phyloP scores from a whole-genome alignment of 2,797 vertebrate genomes.

The Sebastes iracundus region DNA sequence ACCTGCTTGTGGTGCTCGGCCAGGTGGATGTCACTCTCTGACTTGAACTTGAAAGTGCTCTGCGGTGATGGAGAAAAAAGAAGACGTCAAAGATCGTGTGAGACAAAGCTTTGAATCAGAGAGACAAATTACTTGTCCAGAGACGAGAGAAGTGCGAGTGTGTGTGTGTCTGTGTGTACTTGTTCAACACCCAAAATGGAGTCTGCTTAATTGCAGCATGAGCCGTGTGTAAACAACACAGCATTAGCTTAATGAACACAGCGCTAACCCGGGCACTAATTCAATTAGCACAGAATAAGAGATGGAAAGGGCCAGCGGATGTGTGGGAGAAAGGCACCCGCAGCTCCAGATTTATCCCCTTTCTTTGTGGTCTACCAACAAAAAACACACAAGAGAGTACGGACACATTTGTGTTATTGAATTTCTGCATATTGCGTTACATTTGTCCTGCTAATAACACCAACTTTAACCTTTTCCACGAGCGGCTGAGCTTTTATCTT shows the following conservation, averaged over 20 bases:
- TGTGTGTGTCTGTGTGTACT: slow-evolving; percentile 11
- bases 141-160: slow-evolving; percentile 3
- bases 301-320: slow-evolving; percentile 45
- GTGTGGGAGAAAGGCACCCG: slow-evolving; percentile 43
- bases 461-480: not conserved
- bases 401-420: not conserved
- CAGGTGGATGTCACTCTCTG: slow-evolving; percentile 96
- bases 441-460: not conserved
- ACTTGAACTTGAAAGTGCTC: slow-evolving; percentile 99
- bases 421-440: not conserved
- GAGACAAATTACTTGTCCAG: slow-evolving; percentile 8
- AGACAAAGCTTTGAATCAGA: not conserved
- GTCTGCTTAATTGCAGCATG: slow-evolving; percentile 65
- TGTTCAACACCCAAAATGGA: slow-evolving; percentile 64
- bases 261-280: slow-evolving; percentile 71
- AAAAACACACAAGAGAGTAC: slow-evolving; percentile 1
- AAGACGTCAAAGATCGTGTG: not conserved
- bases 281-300: slow-evolving; percentile 71
- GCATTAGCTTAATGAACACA: slow-evolving; percentile 79
- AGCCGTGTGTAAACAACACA: slow-evolving; percentile 71
- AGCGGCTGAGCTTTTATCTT: not conserved
- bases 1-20: slow-evolving; percentile 98
- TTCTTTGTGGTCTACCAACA: slow-evolving; percentile 31
- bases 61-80: slow-evolving; percentile 40
- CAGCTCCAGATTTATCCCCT: slow-evolving; percentile 53